A percentile compares a stretch with the other conserved stretches of the same genome.
phyloP scores from a whole-genome alignment of 2,113 vertebrate species.

The Tenrec ecaudatus region DNA sequence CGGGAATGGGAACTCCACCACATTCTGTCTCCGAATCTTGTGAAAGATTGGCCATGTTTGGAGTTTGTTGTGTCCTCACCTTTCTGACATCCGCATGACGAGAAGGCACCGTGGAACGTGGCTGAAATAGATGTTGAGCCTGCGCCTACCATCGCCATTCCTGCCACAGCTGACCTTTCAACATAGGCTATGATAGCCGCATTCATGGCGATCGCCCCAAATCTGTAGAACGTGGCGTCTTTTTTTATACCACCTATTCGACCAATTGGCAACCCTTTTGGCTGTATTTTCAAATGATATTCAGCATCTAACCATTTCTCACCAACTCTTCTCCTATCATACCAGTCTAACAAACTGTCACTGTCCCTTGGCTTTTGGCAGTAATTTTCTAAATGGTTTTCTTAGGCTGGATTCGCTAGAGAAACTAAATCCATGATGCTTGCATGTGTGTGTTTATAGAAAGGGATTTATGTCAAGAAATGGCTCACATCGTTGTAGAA shows the following conservation, averaged over 20 bases:
- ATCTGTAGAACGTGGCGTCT: neutral
- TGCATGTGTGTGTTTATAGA: too few species aligned
- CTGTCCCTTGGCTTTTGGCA: neutral
- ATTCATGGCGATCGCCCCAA: neutral
- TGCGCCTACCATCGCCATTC: neutral
- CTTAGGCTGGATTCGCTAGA: too few species aligned
- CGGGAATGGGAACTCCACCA: neutral
- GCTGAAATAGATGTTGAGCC: neutral
- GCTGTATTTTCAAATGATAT: neutral
- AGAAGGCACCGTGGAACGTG: neutral
- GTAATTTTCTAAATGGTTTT: neutral
- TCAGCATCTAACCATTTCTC: neutral
- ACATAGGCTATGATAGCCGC: neutral
- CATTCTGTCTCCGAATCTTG: neutral
- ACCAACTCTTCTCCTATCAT: too few species aligned
- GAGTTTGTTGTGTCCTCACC: neutral
- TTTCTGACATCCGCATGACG: neutral
- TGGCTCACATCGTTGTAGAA: too few species aligned
- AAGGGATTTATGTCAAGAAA: too few species aligned
- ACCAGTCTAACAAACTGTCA: neutral
- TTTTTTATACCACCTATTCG: neutral
- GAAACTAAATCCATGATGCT: too few species aligned
- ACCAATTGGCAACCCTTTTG: neutral
- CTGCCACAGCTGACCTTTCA: neutral
- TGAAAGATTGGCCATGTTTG: neutral